Percentiles rank a stretch among this genome's conserved stretches.
Evolutionary conservation across 1,140 invertebrate genomes (phyloP).

Genomic region (Wasmannia auropunctata): DNA sequence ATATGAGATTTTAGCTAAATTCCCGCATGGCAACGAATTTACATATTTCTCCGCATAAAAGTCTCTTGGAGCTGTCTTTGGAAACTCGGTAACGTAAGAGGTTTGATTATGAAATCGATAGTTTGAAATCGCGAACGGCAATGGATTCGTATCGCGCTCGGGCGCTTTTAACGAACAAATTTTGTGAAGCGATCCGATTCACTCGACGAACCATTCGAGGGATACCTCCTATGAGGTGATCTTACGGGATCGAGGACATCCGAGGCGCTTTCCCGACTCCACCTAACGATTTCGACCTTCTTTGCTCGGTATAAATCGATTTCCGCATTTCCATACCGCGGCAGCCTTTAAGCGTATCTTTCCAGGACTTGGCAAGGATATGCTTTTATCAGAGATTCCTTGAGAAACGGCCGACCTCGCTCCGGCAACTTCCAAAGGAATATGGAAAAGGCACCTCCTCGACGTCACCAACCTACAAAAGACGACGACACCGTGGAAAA

Average conservation of each 20-base stretch:
- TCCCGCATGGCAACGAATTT: background rate
- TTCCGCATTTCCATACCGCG: slow-evolving; percentile 63
- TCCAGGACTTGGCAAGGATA: slow-evolving; percentile 65
- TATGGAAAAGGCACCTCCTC: slow-evolving; percentile 55
- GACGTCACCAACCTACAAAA: slow-evolving; percentile 47
- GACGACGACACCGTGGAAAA: slow-evolving; percentile 21
- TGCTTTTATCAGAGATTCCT: slow-evolving; percentile 72
- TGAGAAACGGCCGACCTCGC: slow-evolving; percentile 47
- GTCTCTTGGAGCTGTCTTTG: background rate
- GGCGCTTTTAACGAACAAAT: slow-evolving; percentile 50
- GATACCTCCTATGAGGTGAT: slow-evolving; percentile 29
- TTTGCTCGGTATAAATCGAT: slow-evolving; percentile 64
- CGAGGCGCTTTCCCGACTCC: slow-evolving; percentile 35
- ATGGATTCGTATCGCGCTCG: slow-evolving; percentile 37
- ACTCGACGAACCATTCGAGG: slow-evolving; percentile 29
- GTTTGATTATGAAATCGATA: slow-evolving; percentile 21
- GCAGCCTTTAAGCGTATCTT: slow-evolving; percentile 68
- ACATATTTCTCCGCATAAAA: background rate
- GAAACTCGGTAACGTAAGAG: background rate
- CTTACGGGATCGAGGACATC: slow-evolving; percentile 40
- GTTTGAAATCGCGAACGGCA: background rate
- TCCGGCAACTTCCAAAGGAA: slow-evolving; percentile 47
- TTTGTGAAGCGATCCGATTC: slow-evolving; percentile 45
- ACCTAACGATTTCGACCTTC: slow-evolving; percentile 56
- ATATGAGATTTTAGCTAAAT: background rate